Evolutionary conservation across 2,888 invertebrate genomes (phyloP), one percentile per base, ranked within the genome.

Genomic region (Horisme vitalbata): DNA sequence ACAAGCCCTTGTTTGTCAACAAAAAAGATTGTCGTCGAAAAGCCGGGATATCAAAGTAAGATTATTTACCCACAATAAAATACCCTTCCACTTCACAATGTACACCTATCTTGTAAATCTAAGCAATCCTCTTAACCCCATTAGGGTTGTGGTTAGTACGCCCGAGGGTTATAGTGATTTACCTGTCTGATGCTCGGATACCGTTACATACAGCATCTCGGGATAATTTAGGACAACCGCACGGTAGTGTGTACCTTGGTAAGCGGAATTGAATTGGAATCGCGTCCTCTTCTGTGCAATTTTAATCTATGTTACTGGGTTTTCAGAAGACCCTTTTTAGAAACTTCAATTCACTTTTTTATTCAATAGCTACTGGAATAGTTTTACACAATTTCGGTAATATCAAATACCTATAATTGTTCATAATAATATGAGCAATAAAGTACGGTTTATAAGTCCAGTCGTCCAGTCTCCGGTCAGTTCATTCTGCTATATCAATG

Each of bases 121-220:
- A 39, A 41, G 5, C 37, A 55, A 57, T 57, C 57, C 55, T 47
- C 57, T 55, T 55, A 57, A 57, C 57, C 52, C 57, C 57, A 57
- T 57, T 57, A 57, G 51, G 55, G 52, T 46, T 38, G 57, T 30
- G 57, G 55, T 44, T 50, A 38, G 50, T 45, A 41, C 38, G 48
- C 39, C 55, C 43, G 36, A 41, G 50, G 56, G 55, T 55, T 57
- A 55, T 57, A 55, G 57, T 52, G 57, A 57, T 51, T 57, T 55
- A 57, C 55, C 57, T 48, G 49, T 39, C 34, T 31, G 41, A 18
- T 37, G 30, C 15, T 31, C 23, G 36, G 30, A 38, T 34, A 47
- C 44, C 20, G 51, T 43, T 37, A 49, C 36, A 46, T 46, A 20
- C 14, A 38, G 24, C 32, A 27, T 34, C 28, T 35, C 18, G 3